Conservation (phyloP, 2,113 vertebrate genomes). For the Centrocercus urophasianus region DNA sequence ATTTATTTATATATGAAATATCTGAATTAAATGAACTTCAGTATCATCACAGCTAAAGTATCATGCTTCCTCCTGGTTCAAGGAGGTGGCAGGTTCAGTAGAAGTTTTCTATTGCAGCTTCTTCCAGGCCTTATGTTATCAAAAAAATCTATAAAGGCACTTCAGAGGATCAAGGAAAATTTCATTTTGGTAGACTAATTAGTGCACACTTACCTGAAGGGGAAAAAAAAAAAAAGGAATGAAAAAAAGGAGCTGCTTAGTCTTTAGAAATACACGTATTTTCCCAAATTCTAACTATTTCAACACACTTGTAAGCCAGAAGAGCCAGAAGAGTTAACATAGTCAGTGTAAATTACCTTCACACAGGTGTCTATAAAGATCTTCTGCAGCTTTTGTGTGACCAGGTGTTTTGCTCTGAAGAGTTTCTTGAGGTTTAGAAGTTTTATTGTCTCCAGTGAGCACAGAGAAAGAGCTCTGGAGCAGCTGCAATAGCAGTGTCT, state of each 20-base stretch:
- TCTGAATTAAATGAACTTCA: neutral
- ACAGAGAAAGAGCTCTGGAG: constrained; percentile 93
- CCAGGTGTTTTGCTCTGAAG: constrained; percentile 58
- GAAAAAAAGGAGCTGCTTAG: neutral
- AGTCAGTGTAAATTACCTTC: constrained; percentile 77
- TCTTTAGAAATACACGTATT: neutral
- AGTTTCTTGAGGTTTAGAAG: constrained; percentile 33
- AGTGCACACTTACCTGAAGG: neutral
- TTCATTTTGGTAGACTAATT: neutral
- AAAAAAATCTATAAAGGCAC: neutral
- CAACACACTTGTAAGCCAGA: neutral
- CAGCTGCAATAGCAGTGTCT: constrained; percentile 89
- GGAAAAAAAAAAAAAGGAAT: neutral
- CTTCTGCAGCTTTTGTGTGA: constrained; percentile 80
- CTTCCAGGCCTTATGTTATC: neutral
- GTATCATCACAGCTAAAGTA: neutral
- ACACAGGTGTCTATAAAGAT: constrained; percentile 91
- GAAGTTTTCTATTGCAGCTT: neutral
- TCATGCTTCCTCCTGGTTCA: neutral
- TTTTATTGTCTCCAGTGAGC: constrained; percentile 78
- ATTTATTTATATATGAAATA: neutral
- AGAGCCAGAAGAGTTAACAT: neutral
- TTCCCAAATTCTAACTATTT: neutral
- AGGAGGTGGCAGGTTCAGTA: neutral
- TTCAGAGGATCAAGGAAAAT: neutral